Percentiles rank a stretch among this genome's conserved stretches.
Conservation (phyloP, 2,888 invertebrate species). For the Rhogogaster chlorosoma region DNA sequence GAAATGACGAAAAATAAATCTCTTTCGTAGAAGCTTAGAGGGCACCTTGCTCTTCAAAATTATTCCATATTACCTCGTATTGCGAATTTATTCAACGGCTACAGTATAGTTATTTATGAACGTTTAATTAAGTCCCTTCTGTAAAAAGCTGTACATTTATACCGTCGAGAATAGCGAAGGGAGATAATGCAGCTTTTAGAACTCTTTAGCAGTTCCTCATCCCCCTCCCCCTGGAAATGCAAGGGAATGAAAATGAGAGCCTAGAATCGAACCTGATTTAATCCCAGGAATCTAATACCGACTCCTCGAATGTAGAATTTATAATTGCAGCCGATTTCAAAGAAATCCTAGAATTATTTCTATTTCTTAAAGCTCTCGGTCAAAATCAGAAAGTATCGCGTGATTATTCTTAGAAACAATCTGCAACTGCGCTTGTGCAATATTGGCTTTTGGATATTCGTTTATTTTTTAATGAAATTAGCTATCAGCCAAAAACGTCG, state of each 20-base stretch:
- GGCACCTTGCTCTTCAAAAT: too few relatives aligned
- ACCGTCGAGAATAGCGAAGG: background rate
- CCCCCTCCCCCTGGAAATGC: background rate
- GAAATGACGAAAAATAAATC: too few relatives aligned
- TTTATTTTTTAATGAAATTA: background rate
- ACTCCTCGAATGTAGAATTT: background rate
- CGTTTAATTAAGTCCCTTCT: constrained; percentile 11
- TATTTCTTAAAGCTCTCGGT: background rate
- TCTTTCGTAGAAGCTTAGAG: too few relatives aligned
- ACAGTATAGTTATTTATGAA: background rate
- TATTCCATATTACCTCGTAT: background rate
- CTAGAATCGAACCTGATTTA: background rate
- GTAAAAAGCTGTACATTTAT: background rate
- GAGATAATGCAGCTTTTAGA: constrained; percentile 24
- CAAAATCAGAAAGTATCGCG: background rate
- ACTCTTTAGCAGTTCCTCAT: constrained; percentile 23
- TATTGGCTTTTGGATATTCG: background rate
- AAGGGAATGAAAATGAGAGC: background rate
- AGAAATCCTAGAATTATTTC: background rate
- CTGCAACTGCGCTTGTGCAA: background rate
- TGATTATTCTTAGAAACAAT: background rate
- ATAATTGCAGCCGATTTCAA: background rate
- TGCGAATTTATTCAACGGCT: background rate
- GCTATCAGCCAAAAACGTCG: background rate
- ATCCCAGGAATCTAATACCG: constrained; percentile 14